Evolutionary conservation across 2,797 vertebrate genomes (phyloP).

Genomic region (Cossypha heuglini): DNA sequence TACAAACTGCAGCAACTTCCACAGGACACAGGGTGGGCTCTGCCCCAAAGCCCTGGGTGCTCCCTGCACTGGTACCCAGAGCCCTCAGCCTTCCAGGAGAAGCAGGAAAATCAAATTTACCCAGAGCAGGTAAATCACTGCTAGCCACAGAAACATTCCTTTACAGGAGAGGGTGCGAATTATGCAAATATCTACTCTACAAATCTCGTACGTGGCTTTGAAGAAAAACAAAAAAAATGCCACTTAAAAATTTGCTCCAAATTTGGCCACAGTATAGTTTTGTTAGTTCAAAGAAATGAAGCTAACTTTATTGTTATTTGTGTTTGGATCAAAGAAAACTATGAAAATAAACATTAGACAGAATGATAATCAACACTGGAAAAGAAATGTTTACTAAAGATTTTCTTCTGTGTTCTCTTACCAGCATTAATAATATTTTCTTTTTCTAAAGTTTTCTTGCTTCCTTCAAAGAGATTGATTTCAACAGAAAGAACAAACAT

Average conservation of each 20-base stretch:
- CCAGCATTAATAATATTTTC: constrained; percentile 55
- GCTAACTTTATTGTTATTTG: constrained; percentile 61
- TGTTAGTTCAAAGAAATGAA: constrained; percentile 52
- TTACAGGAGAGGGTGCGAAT: neutral
- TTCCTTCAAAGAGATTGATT: constrained; percentile 73
- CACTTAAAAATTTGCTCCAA: constrained; percentile 16
- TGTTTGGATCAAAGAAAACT: constrained; percentile 70
- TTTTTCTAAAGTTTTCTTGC: constrained; percentile 63
- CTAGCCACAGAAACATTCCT: neutral
- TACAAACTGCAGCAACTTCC: neutral
- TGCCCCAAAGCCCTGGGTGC: neutral
- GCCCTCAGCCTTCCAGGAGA: neutral
- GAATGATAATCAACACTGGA: constrained; percentile 67
- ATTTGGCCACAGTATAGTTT: constrained; percentile 28
- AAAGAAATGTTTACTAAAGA: constrained; percentile 67
- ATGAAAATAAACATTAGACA: constrained; percentile 73
- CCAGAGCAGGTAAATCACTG: neutral
- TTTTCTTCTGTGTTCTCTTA: constrained; percentile 59
- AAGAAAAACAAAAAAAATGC: constrained; percentile 4
- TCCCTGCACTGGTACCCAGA: neutral
- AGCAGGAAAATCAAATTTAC: neutral
- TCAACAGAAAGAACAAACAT: constrained; percentile 43
- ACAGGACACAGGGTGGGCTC: accelerated
- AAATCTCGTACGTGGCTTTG: constrained; percentile 9
- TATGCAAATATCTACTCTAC: neutral